Evolutionary conservation across 2,888 invertebrate genomes (phyloP).

Genomic region (Philereme vetulata): DNA sequence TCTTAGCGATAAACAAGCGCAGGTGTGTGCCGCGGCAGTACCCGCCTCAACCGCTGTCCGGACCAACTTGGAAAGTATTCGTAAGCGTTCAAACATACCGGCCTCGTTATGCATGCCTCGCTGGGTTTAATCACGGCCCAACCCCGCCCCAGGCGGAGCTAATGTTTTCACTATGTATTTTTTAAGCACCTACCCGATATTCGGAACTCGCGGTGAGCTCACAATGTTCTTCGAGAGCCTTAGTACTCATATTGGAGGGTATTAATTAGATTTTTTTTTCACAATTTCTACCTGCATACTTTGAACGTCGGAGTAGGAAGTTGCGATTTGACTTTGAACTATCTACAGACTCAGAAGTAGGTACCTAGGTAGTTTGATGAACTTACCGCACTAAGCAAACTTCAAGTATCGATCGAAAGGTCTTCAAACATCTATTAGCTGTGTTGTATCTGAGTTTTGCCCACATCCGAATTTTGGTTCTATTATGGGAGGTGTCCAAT

Average conservation of each 20-base stretch:
- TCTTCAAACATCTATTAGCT: conserved; percentile 66
- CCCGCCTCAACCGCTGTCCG: conserved; percentile 68
- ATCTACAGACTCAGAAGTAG: conserved; percentile 6
- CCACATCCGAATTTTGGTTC: conserved; percentile 65
- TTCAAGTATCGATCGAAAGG: conserved; percentile 57
- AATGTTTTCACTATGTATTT: conserved; percentile 82
- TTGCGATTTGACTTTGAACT: conserved; percentile 15
- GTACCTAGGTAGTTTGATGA: conserved; percentile 7
- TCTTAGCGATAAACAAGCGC: conserved; percentile 75
- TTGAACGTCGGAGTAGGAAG: not conserved
- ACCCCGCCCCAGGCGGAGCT: conserved; percentile 70
- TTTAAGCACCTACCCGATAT: conserved; percentile 63
- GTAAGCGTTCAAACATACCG: conserved; percentile 78
- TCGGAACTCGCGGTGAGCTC: conserved; percentile 49
- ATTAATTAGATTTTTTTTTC: conserved; percentile 5
- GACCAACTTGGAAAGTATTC: conserved; percentile 76
- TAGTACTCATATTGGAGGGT: conserved; percentile 12
- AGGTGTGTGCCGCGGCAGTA: conserved; percentile 60
- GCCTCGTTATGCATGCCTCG: conserved; percentile 80
- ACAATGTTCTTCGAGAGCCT: conserved; percentile 42
- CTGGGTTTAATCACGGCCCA: conserved; percentile 77
- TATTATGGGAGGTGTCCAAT: conserved; percentile 71
- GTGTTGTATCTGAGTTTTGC: conserved; percentile 56
- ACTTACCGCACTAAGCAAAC: conserved; percentile 43
- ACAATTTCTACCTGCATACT: not conserved